Base-by-base conservation (phyloP, 2,888 invertebrate species). In the Mesochorus sp. region DNA sequence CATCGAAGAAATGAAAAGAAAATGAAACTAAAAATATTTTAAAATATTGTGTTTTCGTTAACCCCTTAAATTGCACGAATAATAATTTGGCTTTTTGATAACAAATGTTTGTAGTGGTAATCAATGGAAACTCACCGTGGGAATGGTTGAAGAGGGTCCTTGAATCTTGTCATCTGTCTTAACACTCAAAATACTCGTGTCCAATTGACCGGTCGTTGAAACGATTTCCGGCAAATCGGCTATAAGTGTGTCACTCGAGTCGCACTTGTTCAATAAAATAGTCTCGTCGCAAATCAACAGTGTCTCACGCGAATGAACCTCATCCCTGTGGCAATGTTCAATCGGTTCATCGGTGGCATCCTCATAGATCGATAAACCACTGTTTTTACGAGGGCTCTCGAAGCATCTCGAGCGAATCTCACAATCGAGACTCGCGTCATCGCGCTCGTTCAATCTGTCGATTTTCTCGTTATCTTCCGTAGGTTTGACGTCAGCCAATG, bases 241-340 rank as follows among this genome's bases (percentile, higher is more conserved):
- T 21, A 89, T 89, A 21, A 89, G 80, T 0, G 89, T 89, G 55
- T 89, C 88, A 64, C 85, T 89, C 12, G 90, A 90, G 64, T 88
- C 88, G 76, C 89, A 89, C 82, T 89, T 89, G 76, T 88, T 85
- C 64, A 89, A 79, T 47, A 79, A 81, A 47, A 85, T 82, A 39
- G 83, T 76, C 47, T 82, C 84, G 24, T 71, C 72, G 61, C 77
- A 83, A 4, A 76, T 66, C 17, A 80, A 76, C 19, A 85, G 57
- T 0, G 84, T 84, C 57, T 86, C 85, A 1, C 83, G 62, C 0
- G 85, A 86, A 0, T 76, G 57, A 3, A 78, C 74, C 14, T 67
- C 61, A 17, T 73, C 62, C 4, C 67, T 49, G 10, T 72, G 72
- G 1, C 8, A 61, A 61, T 47, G 26, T 34, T 67, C 76, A 5